phyloP scores from a whole-genome alignment of 2,888 invertebrate genomes.

The Scaptomyza parva region DNA sequence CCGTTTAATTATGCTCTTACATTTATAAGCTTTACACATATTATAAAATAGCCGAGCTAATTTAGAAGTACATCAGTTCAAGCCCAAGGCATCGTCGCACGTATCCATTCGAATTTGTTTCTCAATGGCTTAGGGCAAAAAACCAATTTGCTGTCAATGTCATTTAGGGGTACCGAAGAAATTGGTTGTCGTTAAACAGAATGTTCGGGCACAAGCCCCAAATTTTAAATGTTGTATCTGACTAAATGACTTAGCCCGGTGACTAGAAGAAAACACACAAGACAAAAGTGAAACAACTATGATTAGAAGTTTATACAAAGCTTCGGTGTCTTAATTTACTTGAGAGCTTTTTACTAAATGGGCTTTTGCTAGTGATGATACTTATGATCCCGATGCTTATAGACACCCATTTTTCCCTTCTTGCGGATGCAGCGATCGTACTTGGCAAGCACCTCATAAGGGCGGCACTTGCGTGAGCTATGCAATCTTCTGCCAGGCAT shows the following conservation, averaged over 20 bases:
- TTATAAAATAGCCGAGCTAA: conserved; percentile 51
- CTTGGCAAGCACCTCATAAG: conserved; percentile 43
- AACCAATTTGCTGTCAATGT: conserved; percentile 62
- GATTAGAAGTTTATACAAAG: background rate
- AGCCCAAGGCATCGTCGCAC: conserved; percentile 21
- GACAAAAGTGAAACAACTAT: background rate
- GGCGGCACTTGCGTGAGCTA: conserved; percentile 31
- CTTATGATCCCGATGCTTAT: conserved; percentile 39
- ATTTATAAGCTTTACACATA: conserved; percentile 62
- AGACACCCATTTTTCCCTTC: conserved; percentile 29
- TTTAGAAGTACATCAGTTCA: conserved; percentile 34
- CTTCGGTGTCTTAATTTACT: background rate
- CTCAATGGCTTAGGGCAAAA: conserved; percentile 50
- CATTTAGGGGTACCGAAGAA: conserved; percentile 32
- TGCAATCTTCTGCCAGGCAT: conserved; percentile 46
- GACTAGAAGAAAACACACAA: background rate
- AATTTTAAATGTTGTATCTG: conserved; percentile 33
- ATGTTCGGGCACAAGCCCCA: conserved; percentile 36
- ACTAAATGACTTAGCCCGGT: conserved; percentile 49
- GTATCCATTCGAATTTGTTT: conserved; percentile 69
- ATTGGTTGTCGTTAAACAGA: conserved; percentile 49
- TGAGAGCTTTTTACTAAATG: background rate
- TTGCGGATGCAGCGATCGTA: conserved; percentile 54
- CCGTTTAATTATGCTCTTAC: conserved; percentile 68
- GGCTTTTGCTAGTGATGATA: conserved; percentile 32